Evolutionary conservation across 2,888 invertebrate species (phyloP), one percentile per base, ranked within the genome.

Genomic region (Dicyrtoma fusca): DNA sequence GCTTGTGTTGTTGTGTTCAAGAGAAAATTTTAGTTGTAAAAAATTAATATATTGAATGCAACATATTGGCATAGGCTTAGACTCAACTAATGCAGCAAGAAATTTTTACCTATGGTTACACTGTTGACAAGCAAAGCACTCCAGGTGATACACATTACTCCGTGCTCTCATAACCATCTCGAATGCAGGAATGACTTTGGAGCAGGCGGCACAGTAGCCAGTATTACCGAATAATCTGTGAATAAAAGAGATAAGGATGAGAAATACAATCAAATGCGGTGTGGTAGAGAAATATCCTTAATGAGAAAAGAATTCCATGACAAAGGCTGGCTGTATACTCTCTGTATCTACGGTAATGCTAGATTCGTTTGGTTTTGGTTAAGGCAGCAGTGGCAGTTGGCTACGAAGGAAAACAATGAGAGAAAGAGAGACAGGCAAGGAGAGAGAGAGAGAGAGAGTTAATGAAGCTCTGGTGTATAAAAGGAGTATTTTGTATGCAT

Each of bases 141-240:
- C 97, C 82, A 97, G 88, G 84, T 98, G 97, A 85, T 97, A 98
- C 75, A 97, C 97, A 83, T 97, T 97, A 84, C 91, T 93, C 82
- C 94, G 90, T 59, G 97, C 97, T 80, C 97, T 88, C 97, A 98
- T 98, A 81, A 97, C 97, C 96, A 97, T 96, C 86, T 98, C 97
- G 84, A 97, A 97, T 66, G 97, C 97, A 2, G 97, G 97, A 83
- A 98, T 98, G 83, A 94, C 93, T 86, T 97, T 97, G 84, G 92
- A 92, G 87, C 98, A 98, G 21, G 97, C 97, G 42, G 97, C 93
- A 85, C 97, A 98, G 85, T 94, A 94, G 34, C 97, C 97, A 17
- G 95, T 96, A 83, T 92, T 94, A 70, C 97, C 97, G 83, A 97
- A 97, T 83, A 97, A 87, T 86, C 92, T 92, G 84, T 5, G 82